phyloP scores from a whole-genome alignment of 37 sponge, comb jelly and placozoan species.

The Agelas oroides region DNA sequence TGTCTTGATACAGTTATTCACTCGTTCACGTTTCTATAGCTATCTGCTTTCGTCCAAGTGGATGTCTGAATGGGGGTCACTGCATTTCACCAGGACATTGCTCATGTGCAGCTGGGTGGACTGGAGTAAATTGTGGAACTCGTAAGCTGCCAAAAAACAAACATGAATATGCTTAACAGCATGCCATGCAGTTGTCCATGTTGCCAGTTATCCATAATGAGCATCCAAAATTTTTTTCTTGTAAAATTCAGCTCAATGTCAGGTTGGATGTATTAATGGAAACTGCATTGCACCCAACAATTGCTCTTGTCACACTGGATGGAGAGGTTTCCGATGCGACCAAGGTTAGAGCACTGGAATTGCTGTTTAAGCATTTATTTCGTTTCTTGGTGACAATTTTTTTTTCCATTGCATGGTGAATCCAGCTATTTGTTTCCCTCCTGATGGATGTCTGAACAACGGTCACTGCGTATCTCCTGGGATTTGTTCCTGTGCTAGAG shows the following conservation, averaged over 20 bases:
- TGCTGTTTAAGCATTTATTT: no score
- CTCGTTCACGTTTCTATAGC: slow-evolving; percentile 7
- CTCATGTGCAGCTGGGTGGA: neutral
- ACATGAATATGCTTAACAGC: no score
- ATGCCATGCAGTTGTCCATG: no score
- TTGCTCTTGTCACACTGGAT: neutral
- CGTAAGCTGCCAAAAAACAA: no score
- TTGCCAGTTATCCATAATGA: no score
- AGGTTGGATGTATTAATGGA: neutral
- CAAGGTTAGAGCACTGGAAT: no score
- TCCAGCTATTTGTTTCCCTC: slow-evolving; percentile 3
- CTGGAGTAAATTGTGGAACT: neutral
- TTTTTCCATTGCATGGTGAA: no score
- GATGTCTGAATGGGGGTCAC: slow-evolving; percentile 13
- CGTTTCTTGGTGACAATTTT: no score
- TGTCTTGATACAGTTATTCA: no score
- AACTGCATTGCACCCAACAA: neutral
- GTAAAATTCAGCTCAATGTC: neutral
- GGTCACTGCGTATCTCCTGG: slow-evolving; percentile 27
- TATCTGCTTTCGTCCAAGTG: slow-evolving; percentile 15
- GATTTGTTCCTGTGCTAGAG: slow-evolving; percentile 1
- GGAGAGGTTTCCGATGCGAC: neutral
- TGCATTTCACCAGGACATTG: slow-evolving; percentile 12
- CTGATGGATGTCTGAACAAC: slow-evolving; percentile 12
- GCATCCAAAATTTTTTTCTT: no score